Evolutionary conservation across 2,888 invertebrate species (phyloP).

Genomic region (Hofmannophila pseudospretella): DNA sequence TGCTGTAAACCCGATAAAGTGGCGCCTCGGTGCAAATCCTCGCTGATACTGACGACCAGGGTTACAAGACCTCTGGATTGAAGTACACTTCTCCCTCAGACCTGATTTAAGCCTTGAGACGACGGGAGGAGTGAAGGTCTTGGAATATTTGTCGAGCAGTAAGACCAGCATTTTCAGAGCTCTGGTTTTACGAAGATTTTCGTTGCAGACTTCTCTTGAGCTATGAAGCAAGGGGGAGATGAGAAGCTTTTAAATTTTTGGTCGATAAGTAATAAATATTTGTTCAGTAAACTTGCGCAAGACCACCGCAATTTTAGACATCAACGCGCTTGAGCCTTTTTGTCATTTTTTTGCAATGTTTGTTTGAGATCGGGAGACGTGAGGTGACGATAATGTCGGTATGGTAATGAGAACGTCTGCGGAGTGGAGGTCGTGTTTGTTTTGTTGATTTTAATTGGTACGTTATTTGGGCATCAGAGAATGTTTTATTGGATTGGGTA

Average conservation of each 20-base stretch:
- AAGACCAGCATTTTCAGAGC: no score
- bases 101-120: neutral
- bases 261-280: conserved; percentile 26
- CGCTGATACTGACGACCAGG: neutral
- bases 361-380: neutral
- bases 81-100: neutral
- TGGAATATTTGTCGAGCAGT: no score
- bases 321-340: conserved; percentile 32
- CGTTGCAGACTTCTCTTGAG: no score
- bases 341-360: conserved; percentile 1
- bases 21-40: neutral
- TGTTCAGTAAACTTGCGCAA: conserved; percentile 45
- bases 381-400: neutral
- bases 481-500: no score
- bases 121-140: neutral
- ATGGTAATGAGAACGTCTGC: neutral
- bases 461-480: no score
- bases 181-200: no score
- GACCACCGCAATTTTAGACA: conserved; percentile 49
- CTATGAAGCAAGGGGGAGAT: no score
- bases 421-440: neutral
- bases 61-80: neutral
- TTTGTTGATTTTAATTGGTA: neutral
- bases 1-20: conserved; percentile 3
- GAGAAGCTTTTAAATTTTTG: neutral